A percentile compares a stretch with the other conserved stretches of the same genome.
These are phyloP conservation scores for Aphidoletes aphidimyza DNA, from an alignment of 2,888 invertebrate genomes.

Conservation along the genomic window DNA sequence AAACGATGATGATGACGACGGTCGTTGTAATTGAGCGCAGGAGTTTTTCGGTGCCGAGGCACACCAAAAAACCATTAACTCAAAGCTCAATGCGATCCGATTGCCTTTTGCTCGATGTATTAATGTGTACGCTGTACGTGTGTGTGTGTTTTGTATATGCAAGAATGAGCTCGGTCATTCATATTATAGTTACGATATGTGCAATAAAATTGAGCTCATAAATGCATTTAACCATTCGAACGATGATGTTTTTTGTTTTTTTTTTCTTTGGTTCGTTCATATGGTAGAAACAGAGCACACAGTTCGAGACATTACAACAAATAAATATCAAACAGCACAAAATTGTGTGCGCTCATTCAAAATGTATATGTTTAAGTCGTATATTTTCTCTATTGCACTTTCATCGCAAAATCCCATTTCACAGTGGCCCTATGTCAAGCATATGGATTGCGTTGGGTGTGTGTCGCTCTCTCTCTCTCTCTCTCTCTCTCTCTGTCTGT, in stretches of 20 bases:
- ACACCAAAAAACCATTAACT: no score
- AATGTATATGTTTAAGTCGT: background rate
- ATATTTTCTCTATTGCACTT: background rate
- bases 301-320: conserved; percentile 27
- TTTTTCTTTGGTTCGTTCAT: no score
- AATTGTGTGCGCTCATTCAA: background rate
- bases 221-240: conserved; percentile 22
- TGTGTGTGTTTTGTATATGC: no score
- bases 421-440: background rate
- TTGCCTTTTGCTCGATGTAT: no score
- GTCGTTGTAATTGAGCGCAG: conserved; percentile 15
- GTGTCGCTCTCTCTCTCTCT: no score
- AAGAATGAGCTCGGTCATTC: no score
- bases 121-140: no score
- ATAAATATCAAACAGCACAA: background rate
- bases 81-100: no score
- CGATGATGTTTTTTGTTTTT: no score
- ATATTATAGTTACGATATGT: conserved; percentile 27
- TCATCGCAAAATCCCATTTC: background rate
- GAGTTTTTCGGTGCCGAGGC: background rate
- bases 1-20: conserved; percentile 52
- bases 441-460: conserved; percentile 21
- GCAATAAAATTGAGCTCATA: conserved; percentile 29
- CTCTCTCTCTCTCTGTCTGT: no score
- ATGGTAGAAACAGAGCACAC: background rate